Conservation (phyloP, 2,113 vertebrate species). For the Rafetus swinhoei region DNA sequence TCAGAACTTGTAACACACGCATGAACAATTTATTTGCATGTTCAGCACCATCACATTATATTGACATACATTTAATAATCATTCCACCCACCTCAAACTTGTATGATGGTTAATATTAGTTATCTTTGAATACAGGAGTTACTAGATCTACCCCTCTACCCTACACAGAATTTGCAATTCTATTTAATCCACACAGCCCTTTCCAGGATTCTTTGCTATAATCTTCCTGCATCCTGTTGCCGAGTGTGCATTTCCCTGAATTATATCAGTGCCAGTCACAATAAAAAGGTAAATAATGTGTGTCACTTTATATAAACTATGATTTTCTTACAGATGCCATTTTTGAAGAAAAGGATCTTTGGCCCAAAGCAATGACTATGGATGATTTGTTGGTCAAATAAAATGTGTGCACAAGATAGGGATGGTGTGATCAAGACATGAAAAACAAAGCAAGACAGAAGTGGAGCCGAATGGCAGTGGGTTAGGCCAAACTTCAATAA, state of each 20-base stretch:
- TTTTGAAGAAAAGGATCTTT: not conserved
- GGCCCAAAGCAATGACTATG: not conserved
- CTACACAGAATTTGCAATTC: not conserved
- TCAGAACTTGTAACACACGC: no score
- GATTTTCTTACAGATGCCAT: no score
- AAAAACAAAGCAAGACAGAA: not conserved
- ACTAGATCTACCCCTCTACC: not conserved
- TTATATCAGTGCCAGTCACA: not conserved
- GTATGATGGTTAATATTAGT: no score
- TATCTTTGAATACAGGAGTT: not conserved
- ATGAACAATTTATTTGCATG: no score
- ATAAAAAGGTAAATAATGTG: not conserved
- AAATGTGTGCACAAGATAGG: not conserved
- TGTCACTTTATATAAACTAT: not conserved
- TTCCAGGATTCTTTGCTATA: not conserved
- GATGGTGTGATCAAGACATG: fast-evolving
- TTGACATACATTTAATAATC: no score
- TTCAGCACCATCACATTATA: no score
- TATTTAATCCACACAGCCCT: not conserved
- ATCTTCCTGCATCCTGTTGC: not conserved
- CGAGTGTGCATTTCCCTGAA: fast-evolving
- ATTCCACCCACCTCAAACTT: no score
- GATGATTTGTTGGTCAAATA: not conserved
- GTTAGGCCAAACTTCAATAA: no score
- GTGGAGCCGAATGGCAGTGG: not conserved